Evolutionary conservation across 2,797 vertebrate species (phyloP), one percentile per base, ranked within the genome.

Genomic region (Chelon labrosus): DNA sequence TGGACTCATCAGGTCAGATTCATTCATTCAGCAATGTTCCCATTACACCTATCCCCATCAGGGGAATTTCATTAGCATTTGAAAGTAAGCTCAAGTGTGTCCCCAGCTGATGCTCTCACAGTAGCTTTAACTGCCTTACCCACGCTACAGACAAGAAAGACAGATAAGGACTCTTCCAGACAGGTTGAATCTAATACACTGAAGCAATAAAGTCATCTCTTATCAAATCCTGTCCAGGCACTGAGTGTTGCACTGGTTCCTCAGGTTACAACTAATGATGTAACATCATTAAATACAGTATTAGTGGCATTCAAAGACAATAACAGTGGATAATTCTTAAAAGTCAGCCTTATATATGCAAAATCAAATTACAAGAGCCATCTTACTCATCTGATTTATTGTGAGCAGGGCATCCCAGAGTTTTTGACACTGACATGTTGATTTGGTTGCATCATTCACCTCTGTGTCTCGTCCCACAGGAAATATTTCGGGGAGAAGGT

Each of bases 401-500:
- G 0, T 4, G 31, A 35, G 31, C 7, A 35, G 31, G 31, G 5
- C 31, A 35, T 6, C 31, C 31, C 31, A 35, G 31, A 35, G 31
- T 35, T 35, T 7, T 8, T 35, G 31, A 35, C 7, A 35, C 31
- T 35, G 31, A 35, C 31, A 27, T 27, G 25, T 27, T 27, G 25
- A 27, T 27, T 35, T 35, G 31, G 31, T 35, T 35, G 31, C 31
- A 35, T 35, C 7, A n/a, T 13, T 57, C 20, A 58, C 25, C 3
- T 35, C 10, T 55, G 10, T 5, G 1, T 70, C 35, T 61, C 62
- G 2, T 77, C 42, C 83, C 75, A 71, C 85, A 99, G 98, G 90
- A 99, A 98, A 87, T 99, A 99, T 65, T 99, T 98, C 38, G 98
- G 98, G 39, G 98, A 99, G 92, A 99, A 99, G 94, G 95, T 99